Percentiles rank a stretch among this genome's conserved stretches.
Conservation (phyloP, 2,113 vertebrate genomes). For the Burhinus bistriatus region DNA sequence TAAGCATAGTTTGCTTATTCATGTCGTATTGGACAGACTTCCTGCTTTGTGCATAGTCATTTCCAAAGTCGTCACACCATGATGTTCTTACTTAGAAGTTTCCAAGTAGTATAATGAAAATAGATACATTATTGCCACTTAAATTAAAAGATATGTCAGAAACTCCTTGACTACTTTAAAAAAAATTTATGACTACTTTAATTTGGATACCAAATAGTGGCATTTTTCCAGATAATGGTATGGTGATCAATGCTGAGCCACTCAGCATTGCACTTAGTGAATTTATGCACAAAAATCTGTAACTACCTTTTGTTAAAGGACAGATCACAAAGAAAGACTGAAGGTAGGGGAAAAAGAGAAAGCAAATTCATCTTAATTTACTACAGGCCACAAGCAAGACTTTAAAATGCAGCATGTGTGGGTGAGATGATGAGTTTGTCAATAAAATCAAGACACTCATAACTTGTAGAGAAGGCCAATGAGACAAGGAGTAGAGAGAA, state of each 20-base stretch:
- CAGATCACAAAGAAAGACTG: background rate
- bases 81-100: background rate
- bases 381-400: background rate
- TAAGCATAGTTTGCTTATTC: background rate
- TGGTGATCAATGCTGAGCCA: background rate
- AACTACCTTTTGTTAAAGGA: background rate
- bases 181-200: background rate
- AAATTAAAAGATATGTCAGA: background rate
- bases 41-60: background rate
- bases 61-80: background rate
- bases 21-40: background rate
- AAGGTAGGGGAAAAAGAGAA: background rate
- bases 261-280: background rate
- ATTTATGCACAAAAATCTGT: background rate
- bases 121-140: background rate
- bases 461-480: background rate
- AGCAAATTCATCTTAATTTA: background rate
- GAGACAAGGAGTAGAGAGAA: background rate
- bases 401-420: background rate
- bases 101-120: background rate
- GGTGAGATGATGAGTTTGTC: background rate
- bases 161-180: background rate
- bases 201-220: background rate
- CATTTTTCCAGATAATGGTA: background rate
- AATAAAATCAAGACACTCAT: background rate